Percentiles rank a stretch among this genome's conserved stretches.
These are phyloP conservation scores for Chloroceryle inda DNA, from an alignment of 2,797 vertebrate genomes.

Conservation along the genomic window DNA sequence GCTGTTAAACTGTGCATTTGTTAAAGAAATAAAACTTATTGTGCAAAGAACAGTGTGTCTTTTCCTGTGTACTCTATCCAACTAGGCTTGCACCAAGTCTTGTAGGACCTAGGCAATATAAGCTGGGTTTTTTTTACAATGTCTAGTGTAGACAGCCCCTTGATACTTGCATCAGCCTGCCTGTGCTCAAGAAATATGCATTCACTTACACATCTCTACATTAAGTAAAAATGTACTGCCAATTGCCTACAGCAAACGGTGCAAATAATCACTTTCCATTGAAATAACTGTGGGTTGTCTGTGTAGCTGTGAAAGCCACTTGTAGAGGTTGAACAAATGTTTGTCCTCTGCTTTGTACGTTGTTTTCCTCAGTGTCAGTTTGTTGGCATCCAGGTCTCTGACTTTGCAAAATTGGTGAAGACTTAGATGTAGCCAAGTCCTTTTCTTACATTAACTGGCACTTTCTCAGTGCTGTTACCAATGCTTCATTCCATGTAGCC, in stretches of 20 bases:
- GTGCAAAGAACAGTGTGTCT: background rate
- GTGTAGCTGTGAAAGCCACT: background rate
- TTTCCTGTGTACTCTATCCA: background rate
- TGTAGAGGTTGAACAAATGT: background rate
- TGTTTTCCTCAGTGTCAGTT: background rate
- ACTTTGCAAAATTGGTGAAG: background rate
- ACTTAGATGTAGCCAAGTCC: background rate
- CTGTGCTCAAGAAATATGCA: background rate
- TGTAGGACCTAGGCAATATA: background rate
- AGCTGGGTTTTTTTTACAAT: background rate
- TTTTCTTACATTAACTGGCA: background rate
- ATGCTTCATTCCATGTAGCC: background rate
- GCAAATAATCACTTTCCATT: background rate
- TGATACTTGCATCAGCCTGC: background rate
- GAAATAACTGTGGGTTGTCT: background rate
- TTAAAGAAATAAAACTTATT: slow-evolving; percentile 54
- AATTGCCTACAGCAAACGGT: background rate
- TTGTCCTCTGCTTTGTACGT: background rate
- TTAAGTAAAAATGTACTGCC: background rate
- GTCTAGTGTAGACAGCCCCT: background rate
- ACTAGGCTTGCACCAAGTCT: background rate
- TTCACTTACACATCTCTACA: background rate
- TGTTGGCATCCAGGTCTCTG: background rate
- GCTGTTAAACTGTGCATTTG: background rate
- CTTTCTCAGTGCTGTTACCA: background rate